Percentiles rank a stretch among this genome's conserved stretches.
These are phyloP conservation scores for Porites lutea DNA, from an alignment of 64 coral and sea anemone genomes.

Conservation along the genomic window DNA sequence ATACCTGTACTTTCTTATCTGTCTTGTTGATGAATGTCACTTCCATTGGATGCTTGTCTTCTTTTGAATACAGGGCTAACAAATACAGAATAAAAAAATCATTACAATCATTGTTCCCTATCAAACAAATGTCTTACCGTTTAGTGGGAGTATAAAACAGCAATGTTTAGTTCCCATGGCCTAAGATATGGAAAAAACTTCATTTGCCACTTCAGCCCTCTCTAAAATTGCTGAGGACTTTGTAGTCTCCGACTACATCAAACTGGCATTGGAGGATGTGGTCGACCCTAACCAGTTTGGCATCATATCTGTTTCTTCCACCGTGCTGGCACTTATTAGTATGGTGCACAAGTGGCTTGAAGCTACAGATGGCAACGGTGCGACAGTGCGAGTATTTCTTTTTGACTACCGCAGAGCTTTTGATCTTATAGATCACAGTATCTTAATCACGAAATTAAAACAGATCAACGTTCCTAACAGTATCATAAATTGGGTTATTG, in stretches of 20 bases:
- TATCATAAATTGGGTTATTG: slow-evolving; percentile 51
- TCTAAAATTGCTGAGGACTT: background rate
- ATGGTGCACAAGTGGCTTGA: too few species aligned
- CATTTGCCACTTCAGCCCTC: too few species aligned
- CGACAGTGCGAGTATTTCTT: too few species aligned
- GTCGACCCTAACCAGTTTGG: slow-evolving; percentile 53
- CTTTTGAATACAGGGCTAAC: slow-evolving; percentile 61
- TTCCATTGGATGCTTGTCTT: slow-evolving; percentile 67
- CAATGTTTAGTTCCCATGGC: background rate
- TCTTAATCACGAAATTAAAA: slow-evolving; percentile 35
- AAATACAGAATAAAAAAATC: background rate
- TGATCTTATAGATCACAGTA: too few species aligned
- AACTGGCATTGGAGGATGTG: slow-evolving; percentile 26
- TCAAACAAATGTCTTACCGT: too few species aligned
- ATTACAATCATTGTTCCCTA: background rate
- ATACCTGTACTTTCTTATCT: slow-evolving; percentile 66
- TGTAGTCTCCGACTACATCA: slow-evolving; percentile 47
- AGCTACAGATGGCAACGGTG: too few species aligned
- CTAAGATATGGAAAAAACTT: too few species aligned
- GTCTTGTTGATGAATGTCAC: slow-evolving; percentile 75
- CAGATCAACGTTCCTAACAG: slow-evolving; percentile 39
- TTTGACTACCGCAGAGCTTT: too few species aligned
- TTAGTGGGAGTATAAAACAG: background rate
- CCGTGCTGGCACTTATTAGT: background rate
- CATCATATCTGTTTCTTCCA: slow-evolving; percentile 4